Percentiles rank a stretch among this genome's conserved stretches.
Conservation (phyloP, 2,888 invertebrate species). For the Coelinius sp. region DNA sequence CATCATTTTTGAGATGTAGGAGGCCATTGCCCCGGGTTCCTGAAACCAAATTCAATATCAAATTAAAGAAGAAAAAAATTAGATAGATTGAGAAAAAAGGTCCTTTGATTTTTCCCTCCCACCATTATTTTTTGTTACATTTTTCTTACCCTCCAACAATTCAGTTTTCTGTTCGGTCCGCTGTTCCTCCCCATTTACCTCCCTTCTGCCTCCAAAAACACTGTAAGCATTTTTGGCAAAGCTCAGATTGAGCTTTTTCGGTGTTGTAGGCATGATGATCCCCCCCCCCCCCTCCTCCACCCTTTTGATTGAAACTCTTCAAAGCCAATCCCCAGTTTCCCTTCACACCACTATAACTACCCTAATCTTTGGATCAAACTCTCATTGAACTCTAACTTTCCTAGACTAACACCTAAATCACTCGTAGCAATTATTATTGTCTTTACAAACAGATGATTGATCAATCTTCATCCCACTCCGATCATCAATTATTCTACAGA, state of each 20-base stretch:
- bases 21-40: slow-evolving; percentile 66
- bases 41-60: slow-evolving; percentile 48
- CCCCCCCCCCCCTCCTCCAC: background rate
- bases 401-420: background rate
- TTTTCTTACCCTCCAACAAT: slow-evolving; percentile 69
- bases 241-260: slow-evolving; percentile 69
- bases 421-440: background rate
- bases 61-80: slow-evolving; percentile 12
- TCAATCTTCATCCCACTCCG: background rate
- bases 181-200: slow-evolving; percentile 59
- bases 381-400: slow-evolving; percentile 24
- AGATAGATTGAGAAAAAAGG: background rate
- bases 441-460: background rate
- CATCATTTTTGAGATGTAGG: slow-evolving; percentile 65
- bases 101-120: background rate
- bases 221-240: slow-evolving; percentile 70
- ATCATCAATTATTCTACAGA: background rate
- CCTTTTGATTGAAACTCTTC: background rate
- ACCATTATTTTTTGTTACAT: background rate
- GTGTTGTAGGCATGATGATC: slow-evolving; percentile 68
- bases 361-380: background rate
- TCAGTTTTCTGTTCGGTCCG: slow-evolving; percentile 69
- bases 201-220: slow-evolving; percentile 64
- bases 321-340: background rate
- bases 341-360: background rate